Conservation (phyloP, 2,888 invertebrate species). For the Caenorhabditis sp. region DNA sequence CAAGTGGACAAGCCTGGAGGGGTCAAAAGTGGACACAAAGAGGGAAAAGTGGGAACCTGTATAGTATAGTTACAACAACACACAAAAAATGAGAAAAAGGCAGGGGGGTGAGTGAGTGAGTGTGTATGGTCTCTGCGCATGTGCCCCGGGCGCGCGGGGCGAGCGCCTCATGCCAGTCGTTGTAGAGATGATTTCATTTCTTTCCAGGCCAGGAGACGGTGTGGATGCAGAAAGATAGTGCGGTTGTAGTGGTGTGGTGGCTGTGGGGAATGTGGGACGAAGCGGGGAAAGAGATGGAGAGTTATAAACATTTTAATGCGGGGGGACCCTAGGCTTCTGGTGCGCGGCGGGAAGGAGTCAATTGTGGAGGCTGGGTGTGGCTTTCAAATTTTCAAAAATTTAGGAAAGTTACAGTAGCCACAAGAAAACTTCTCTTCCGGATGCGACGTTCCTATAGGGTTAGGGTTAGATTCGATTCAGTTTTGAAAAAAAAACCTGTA, state of each 20-base stretch:
- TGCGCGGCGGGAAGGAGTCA: too few relatives aligned
- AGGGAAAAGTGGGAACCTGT: constrained; percentile 33
- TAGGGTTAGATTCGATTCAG: too few relatives aligned
- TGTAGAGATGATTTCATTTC: background rate
- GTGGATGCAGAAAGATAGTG: constrained; percentile 4
- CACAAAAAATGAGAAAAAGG: constrained; percentile 13
- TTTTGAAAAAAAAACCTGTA: too few relatives aligned
- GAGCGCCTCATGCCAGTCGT: background rate
- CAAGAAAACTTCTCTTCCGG: too few relatives aligned
- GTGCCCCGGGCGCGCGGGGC: background rate
- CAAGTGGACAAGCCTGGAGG: background rate
- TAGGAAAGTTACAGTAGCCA: too few relatives aligned
- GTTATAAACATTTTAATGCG: constrained; percentile 30
- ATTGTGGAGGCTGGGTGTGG: too few relatives aligned
- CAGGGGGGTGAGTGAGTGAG: background rate
- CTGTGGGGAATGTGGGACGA: background rate
- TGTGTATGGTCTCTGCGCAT: constrained; percentile 13
- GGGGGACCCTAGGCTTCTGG: constrained; percentile 10
- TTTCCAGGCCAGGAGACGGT: constrained; percentile 4
- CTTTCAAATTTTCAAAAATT: too few relatives aligned
- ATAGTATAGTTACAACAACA: constrained; percentile 60
- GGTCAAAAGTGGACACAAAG: constrained; percentile 19
- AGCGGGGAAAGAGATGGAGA: constrained; percentile 3
- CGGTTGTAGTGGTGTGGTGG: background rate
- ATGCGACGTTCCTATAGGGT: too few relatives aligned